Percentiles rank a stretch among this genome's conserved stretches.
These are phyloP conservation scores for Mus minutoides DNA, from an alignment of 2,797 vertebrate species.

Conservation along the genomic window DNA sequence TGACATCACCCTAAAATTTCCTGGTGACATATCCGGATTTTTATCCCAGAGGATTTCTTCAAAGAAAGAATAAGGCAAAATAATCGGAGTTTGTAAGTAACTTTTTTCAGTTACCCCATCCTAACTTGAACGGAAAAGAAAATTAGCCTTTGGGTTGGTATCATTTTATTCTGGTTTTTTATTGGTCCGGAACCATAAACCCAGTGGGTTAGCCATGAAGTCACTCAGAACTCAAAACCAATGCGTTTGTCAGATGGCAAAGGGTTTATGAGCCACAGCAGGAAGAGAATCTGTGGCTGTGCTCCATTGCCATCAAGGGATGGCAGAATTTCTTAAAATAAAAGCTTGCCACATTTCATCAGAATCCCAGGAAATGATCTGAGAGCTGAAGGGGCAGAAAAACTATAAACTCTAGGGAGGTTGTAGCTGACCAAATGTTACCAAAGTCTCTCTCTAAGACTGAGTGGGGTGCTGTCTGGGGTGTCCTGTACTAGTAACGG, in stretches of 20 bases:
- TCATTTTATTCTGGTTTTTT: conserved; percentile 63
- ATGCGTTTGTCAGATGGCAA: not conserved
- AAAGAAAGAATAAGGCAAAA: conserved; percentile 28
- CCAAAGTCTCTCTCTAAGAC: conserved; percentile 1
- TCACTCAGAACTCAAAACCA: conserved; percentile 57
- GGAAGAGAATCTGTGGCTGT: not conserved
- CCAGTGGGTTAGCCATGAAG: conserved; percentile 53
- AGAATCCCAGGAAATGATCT: conserved; percentile 32
- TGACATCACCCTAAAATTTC: not conserved
- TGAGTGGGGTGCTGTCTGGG: not conserved
- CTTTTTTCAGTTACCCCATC: conserved; percentile 25
- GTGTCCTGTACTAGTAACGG: not conserved
- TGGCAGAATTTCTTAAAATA: not conserved
- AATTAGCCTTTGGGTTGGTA: conserved; percentile 66
- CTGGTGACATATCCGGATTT: not conserved
- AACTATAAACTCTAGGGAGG: not conserved
- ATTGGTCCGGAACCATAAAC: conserved; percentile 59
- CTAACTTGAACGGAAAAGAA: conserved; percentile 52
- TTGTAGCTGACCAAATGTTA: not conserved
- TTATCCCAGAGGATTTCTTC: conserved; percentile 20
- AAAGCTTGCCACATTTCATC: not conserved
- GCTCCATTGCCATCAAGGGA: not conserved
- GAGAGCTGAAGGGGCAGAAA: not conserved
- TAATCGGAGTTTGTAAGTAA: not conserved
- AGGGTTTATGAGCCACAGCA: not conserved